Base-by-base conservation (phyloP, 2,113 vertebrate species). In the Apus apus region DNA sequence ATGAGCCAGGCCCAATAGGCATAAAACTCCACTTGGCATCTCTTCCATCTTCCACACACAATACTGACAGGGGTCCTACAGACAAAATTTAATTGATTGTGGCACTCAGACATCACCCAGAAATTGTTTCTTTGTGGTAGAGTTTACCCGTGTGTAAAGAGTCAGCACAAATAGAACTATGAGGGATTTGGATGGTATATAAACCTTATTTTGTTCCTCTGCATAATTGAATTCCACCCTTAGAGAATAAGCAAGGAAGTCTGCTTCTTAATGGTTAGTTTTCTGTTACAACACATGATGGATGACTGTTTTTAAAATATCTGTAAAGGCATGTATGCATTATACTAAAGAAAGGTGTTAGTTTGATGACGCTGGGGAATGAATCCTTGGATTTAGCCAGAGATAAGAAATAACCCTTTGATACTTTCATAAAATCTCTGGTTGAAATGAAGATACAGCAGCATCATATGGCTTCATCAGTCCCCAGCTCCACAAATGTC, bases 171-270 rank as follows among this genome's bases (percentile, higher is more conserved):
- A 72, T 6, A 80, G 74, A 75, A 77, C 85, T 92, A 29, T 1
- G 5, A 90, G 60, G 15, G 51, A 85, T 61, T 81, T 78, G 72
- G 85, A 67, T 88, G 40, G 79, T 74, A 74, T 65, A 90, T 77
- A 96, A 88, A 86, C 67, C 51, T 87, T 53, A 48, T 88, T 90
- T 94, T 93, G 67, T 90, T 90, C 73, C 38, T 77, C 61, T 78
- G 34, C 73, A 93, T 80, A 88, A 88, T 0, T 90, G 57, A 94
- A 93, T 87, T 90, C 54, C 65, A 94, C 32, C 57, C 70, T 70
- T 78, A 65, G 85, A 96, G 83, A 90, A 72, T 75, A 94, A 78
- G 45, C 58, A 72, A 78, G 83, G 48, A 92, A 72, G 61, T 74
- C 70, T 90, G 45, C 36, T 75, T 67, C 72, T 78, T 74, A 89